phyloP scores from a whole-genome alignment of 2,797 vertebrate species.

The Sarcophilus harrisii region DNA sequence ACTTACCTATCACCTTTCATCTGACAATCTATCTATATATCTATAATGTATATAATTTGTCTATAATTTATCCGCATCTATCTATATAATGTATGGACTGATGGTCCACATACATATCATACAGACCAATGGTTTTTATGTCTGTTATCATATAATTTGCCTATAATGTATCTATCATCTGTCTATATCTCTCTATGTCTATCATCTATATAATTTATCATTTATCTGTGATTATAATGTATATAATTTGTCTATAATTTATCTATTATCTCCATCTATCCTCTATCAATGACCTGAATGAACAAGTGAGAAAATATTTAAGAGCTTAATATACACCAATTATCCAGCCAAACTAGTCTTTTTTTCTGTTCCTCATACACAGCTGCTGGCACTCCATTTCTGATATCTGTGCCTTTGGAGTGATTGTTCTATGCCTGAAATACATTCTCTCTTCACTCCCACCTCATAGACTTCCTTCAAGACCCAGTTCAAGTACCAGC shows the following conservation, averaged over 20 bases:
- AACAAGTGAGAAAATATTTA: not conserved
- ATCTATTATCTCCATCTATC: not conserved
- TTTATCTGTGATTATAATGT: not conserved
- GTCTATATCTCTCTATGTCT: no score
- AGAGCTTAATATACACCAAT: not conserved
- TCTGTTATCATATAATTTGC: not conserved
- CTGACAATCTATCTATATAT: no score
- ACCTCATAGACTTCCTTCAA: not conserved
- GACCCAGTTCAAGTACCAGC: not conserved
- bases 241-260: not conserved
- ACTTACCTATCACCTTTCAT: slow-evolving; percentile 36
- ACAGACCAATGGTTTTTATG: not conserved
- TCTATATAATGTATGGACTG: no score
- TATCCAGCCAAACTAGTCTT: not conserved
- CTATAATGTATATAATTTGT: no score
- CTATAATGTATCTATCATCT: not conserved
- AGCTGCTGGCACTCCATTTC: not conserved
- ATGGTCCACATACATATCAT: no score
- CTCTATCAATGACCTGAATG: not conserved
- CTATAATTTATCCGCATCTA: no score
- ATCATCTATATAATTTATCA: no score
- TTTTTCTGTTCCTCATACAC: not conserved
- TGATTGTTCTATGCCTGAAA: not conserved
- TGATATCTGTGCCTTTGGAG: not conserved
- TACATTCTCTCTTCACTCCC: not conserved